Evolutionary conservation across 2,888 invertebrate species (phyloP), one percentile per base, ranked within the genome.

Genomic region (Mycalesis mineus): DNA sequence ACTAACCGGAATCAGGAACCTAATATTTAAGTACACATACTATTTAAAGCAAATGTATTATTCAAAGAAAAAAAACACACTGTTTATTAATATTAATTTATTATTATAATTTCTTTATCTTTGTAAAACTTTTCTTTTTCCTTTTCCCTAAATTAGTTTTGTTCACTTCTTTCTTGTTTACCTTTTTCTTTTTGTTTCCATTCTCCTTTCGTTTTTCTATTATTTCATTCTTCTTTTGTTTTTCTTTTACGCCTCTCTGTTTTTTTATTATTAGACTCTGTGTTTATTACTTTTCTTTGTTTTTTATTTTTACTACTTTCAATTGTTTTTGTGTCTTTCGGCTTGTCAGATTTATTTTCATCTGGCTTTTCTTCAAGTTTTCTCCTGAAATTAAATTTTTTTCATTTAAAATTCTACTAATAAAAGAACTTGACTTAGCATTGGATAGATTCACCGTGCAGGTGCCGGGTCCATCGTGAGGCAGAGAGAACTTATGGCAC

Each of bases 301-400:
- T 88, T 88, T 4, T 68, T 78, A 42, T 72, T 74, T 70, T 80
- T 81, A 4, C 74, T 73, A 33, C 67, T 70, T 45, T 77, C 76
- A 0, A 84, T 69, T 1, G 58, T 39, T 0, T 68, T 62, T 0
- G 78, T 74, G 9, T 68, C 69, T 63, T 75, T 77, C 1, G 71
- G 17, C 14, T 68, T 71, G 0, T 73, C 72, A 22, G 40, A n/a
- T 6, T 56, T 54, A 9, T 36, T 59, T 48, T 51, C 68, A 7
- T 75, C 75, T 0, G 73, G 67, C 0, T 71, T 67, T 54, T 84
- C 85, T 54, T 84, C 85, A 17, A 82, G 37, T 76, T 84, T 85
- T 56, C 88, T 76, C 65, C 88, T 88, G 71, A 15, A 70, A 68
- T 55, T 64, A 69, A 49, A n/a, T n/a, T n/a, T n/a, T n/a, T n/a